These are phyloP conservation scores for Gymnogyps californianus DNA, from an alignment of 2,113 vertebrate species.

Conservation along the genomic window DNA sequence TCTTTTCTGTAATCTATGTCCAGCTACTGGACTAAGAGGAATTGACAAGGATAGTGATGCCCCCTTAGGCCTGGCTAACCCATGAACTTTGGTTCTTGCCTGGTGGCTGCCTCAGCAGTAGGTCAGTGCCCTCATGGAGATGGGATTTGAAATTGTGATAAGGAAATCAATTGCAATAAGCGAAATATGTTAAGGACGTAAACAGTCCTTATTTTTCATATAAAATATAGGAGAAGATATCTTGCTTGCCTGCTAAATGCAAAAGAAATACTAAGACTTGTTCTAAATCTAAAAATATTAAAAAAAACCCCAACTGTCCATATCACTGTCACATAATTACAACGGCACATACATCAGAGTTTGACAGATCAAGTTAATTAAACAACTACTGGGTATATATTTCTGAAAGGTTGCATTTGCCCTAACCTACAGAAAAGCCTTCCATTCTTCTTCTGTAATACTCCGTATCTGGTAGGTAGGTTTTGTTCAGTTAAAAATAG, in stretches of 20 bases:
- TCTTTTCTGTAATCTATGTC: background rate
- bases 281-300: background rate
- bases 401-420: background rate
- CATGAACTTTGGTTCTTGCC: background rate
- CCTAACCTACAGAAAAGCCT: background rate
- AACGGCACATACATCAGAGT: background rate
- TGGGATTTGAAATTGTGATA: background rate
- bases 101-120: background rate
- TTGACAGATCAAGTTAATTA: background rate
- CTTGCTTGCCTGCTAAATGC: background rate
- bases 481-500: background rate
- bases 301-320: background rate
- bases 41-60: background rate
- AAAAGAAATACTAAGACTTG: background rate
- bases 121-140: background rate
- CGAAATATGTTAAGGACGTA: background rate
- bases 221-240: background rate
- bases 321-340: background rate
- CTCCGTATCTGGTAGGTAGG: background rate
- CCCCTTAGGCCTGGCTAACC: background rate
- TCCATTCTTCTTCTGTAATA: background rate
- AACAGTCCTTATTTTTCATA: background rate
- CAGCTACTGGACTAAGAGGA: background rate
- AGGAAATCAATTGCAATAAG: background rate
- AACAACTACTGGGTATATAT: background rate